Conservation (phyloP, 2,113 vertebrate species). For the Lichenostomus cassidix region DNA sequence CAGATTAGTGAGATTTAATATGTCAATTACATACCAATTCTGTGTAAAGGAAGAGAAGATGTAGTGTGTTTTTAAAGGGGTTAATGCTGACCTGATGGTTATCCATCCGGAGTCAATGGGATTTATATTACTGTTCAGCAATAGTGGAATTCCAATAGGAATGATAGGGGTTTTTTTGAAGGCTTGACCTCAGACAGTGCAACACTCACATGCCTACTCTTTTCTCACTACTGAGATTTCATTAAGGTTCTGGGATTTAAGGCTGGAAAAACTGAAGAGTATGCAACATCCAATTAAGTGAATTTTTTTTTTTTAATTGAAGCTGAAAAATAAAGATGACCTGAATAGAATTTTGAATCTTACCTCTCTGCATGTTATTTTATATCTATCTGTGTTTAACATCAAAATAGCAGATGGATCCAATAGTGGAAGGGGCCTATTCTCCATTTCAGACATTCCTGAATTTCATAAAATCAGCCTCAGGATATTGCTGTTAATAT, state of each 20-base stretch:
- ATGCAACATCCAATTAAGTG: not conserved
- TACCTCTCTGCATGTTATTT: not conserved
- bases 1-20: not conserved
- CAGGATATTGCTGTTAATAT: slow-evolving; percentile 18
- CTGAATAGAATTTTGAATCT: not conserved
- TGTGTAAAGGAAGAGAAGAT: not conserved
- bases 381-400: not conserved
- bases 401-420: slow-evolving; percentile 35
- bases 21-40: not conserved
- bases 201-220: not conserved
- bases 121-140: not conserved
- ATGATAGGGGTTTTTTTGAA: not conserved
- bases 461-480: slow-evolving; percentile 1
- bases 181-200: not conserved
- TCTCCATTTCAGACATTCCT: slow-evolving; percentile 9
- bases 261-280: not conserved
- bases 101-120: not conserved
- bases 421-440: not conserved
- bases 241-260: not conserved
- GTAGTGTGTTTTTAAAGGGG: not conserved
- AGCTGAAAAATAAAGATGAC: not conserved
- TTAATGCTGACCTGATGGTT: not conserved
- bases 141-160: not conserved
- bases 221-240: not conserved
- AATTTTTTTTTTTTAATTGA: not conserved